Conservation (phyloP, 2,888 invertebrate genomes). For the Mayetiola destructor region DNA sequence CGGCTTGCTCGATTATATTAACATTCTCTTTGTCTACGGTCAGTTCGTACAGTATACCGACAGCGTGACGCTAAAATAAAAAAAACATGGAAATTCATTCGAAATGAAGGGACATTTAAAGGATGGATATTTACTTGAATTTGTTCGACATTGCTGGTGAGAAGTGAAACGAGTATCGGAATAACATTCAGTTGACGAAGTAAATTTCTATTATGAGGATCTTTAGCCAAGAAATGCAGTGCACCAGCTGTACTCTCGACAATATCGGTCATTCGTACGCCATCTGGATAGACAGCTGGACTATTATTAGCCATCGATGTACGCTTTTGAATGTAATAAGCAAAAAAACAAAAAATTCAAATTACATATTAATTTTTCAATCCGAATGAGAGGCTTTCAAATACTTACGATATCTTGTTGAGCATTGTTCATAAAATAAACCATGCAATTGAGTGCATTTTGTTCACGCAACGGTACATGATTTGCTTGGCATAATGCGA, state of each 20-base stretch:
- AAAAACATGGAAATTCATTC: not conserved
- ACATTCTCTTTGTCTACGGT: constrained; percentile 96
- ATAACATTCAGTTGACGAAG: constrained; percentile 86
- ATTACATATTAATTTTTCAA: not conserved
- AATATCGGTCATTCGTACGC: constrained; percentile 97
- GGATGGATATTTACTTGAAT: constrained; percentile 50
- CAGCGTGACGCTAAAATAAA: constrained; percentile 66
- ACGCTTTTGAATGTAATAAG: constrained; percentile 41
- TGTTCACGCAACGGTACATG: constrained; percentile 87
- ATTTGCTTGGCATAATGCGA: constrained; percentile 92
- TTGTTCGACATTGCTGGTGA: constrained; percentile 95
- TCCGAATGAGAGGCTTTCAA: constrained; percentile 6
- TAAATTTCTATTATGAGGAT: constrained; percentile 81
- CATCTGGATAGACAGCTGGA: constrained; percentile 74
- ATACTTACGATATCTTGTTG: constrained; percentile 88
- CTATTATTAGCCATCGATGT: constrained; percentile 72
- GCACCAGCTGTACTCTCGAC: constrained; percentile 97
- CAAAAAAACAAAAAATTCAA: not conserved
- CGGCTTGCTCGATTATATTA: constrained; percentile 93
- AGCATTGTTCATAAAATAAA: constrained; percentile 81
- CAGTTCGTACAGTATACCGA: constrained; percentile 90
- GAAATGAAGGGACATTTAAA: not conserved
- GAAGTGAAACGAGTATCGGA: constrained; percentile 88
- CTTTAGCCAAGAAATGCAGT: constrained; percentile 88
- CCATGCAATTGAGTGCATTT: constrained; percentile 86